Base-by-base conservation (phyloP, 2,113 vertebrate genomes). In the Cisticola juncidis region DNA sequence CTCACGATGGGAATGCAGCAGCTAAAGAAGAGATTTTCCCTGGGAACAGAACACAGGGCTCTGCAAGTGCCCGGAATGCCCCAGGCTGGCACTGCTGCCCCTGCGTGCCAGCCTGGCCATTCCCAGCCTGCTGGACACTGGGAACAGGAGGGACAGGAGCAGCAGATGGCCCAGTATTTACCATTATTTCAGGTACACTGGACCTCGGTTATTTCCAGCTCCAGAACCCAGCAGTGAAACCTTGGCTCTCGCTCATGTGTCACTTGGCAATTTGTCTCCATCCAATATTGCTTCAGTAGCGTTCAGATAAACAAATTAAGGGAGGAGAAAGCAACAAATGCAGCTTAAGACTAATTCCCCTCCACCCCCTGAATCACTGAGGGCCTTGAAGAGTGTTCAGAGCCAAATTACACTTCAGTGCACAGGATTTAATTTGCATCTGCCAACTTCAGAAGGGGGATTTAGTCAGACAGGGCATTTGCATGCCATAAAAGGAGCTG, bases 371-470 rank as follows among this genome's bases (percentile, higher is more conserved):
- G 92, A 94, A 92, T 93, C 95, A 95, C 94, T 31, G 91, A 95
- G 83, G 94, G 95, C 94, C 94, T 96, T 93, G 77, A 92, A 87
- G 68, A 96, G 83, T 48, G 68, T 96, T 95, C 95, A 58, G 81
- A 95, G 94, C 94, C 96, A 95, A 97, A 97, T 96, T 93, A 91
- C 78, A 95, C 89, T 96, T 92, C 90, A 94, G 93, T 40, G 83
- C 90, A 54, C 84, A 94, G 95, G 94, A 96, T 96, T 97, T 97
- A 95, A 97, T 97, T 95, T 92, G 95, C 97, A 94, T 96, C 95
- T 96, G 95, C 92, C 92, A 92, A 74, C 94, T 97, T 96, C 88
- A 90, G 96, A 86, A 94, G 86, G 88, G 93, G 96, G 93, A 97
- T 97, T 97, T 95, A 95, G 68, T 57, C n/a, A 21, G 94, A 64